Evolutionary conservation across 2,113 vertebrate genomes (phyloP).

Genomic region (Cynopterus brachyotis): DNA sequence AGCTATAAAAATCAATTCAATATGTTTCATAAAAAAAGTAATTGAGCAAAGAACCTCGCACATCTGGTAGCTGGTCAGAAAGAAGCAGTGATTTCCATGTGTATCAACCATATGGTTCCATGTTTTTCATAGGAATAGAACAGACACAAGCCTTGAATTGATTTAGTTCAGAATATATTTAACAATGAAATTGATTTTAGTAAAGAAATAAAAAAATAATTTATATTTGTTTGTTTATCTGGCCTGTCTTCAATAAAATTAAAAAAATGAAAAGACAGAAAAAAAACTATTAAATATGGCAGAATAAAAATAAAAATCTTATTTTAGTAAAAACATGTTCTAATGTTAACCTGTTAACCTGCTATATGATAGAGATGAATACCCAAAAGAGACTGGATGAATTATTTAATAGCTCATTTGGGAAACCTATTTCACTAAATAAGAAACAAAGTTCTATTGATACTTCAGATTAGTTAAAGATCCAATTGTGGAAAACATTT

Average conservation of each 20-base stretch:
- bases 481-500: neutral
- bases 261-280: neutral
- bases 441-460: neutral
- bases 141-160: neutral
- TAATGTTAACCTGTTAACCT: neutral
- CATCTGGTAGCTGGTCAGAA: slow-evolving; percentile 59
- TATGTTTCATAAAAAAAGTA: slow-evolving; percentile 58
- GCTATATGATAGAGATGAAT: neutral
- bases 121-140: neutral
- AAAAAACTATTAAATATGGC: neutral
- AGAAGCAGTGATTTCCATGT: neutral
- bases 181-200: slow-evolving; percentile 16
- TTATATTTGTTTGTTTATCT: neutral
- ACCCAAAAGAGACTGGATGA: neutral
- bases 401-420: neutral
- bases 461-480: neutral
- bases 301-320: neutral
- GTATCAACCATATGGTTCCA: neutral
- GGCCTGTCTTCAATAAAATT: neutral
- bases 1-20: slow-evolving; percentile 60
- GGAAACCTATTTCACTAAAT: neutral
- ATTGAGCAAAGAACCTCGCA: slow-evolving; percentile 43
- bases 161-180: neutral
- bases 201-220: neutral
- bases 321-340: neutral